These are phyloP conservation scores for Agrotis exclamationis DNA, from an alignment of 2,888 invertebrate species.

Conservation along the genomic window DNA sequence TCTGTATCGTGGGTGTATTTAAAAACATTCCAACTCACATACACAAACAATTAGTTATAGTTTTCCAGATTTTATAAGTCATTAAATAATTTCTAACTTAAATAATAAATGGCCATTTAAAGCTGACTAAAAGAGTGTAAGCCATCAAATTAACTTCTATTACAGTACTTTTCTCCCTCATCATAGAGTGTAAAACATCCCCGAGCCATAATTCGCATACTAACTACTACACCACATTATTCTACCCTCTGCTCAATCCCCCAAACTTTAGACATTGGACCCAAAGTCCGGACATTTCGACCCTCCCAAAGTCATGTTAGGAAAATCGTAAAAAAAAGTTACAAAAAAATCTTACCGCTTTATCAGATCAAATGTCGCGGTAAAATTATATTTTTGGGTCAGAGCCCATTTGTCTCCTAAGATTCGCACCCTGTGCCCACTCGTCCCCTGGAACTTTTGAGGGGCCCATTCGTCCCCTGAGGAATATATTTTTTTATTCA, in stretches of 20 bases:
- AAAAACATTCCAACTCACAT: too few species aligned
- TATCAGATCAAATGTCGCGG: slow-evolving; percentile 51
- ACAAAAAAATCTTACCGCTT: slow-evolving; percentile 33
- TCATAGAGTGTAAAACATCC: background rate
- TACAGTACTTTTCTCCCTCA: background rate
- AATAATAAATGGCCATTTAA: background rate
- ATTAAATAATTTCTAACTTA: background rate
- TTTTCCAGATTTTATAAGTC: background rate
- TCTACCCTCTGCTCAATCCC: slow-evolving; percentile 27
- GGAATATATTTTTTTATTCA: too few species aligned
- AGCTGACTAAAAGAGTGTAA: background rate
- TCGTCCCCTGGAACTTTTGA: too few species aligned
- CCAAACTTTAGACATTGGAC: slow-evolving; percentile 55
- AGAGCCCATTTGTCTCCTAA: too few species aligned
- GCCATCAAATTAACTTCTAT: slow-evolving; percentile 10
- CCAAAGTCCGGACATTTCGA: slow-evolving; percentile 46
- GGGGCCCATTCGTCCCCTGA: too few species aligned
- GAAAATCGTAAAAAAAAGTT: slow-evolving; percentile 59
- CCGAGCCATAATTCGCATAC: slow-evolving; percentile 25
- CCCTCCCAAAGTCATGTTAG: slow-evolving; percentile 56
- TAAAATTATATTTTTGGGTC: slow-evolving; percentile 56
- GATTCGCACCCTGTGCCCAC: too few species aligned
- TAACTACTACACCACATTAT: slow-evolving; percentile 32
- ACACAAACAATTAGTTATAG: too few species aligned
- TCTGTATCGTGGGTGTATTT: too few species aligned